Base-by-base conservation (phyloP, 2,797 vertebrate species). In the Sebastolobus altivelis region DNA sequence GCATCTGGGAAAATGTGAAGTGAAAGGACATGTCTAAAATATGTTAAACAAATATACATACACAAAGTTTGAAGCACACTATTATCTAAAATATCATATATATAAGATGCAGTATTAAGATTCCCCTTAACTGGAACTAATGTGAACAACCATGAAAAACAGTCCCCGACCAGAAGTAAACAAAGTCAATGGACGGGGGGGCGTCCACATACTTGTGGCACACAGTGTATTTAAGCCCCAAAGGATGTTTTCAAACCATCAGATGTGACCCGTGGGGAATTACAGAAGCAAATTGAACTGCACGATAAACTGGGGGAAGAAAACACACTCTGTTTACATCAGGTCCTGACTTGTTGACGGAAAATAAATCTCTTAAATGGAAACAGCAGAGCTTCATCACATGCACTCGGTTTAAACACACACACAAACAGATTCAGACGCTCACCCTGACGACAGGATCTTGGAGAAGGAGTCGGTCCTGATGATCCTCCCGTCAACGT, bases 401-500 rank as follows among this genome's bases (percentile, higher is more conserved):
- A 18, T 38, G 62, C 27, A 40, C n/a, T 54, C 1, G 8, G 7
- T 20, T 54, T 8, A 46, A 20, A 56, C 18, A 55, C 18, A 49
- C 43, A 59, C 9, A 63, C 29, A n/a, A n/a, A n/a, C n/a, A 70
- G 5, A 72, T 16, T 67, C 29, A 20, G 20, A 31, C 0, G 5
- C 95, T 95, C 94, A 97, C 96, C 96, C 96, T 5, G 96, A 94
- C n/a, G 97, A 97, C 49, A 97, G 87, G 78, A 97, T 92, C 95
- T 98, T 97, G 6, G 96, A 96, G 89, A 99, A 97, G 25, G 95
- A 95, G 88, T 96, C 95, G 0, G 95, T 95, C 90, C 96, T 93
- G 78, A 97, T 91, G 86, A 97, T 94, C 72, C 97, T 93, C 5
- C 95, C 95, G 29, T 97, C 96, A 6, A 88, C 85, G 1, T 97